Evolutionary conservation across 2,888 invertebrate genomes (phyloP).

Genomic region (Sympetrum striolatum): DNA sequence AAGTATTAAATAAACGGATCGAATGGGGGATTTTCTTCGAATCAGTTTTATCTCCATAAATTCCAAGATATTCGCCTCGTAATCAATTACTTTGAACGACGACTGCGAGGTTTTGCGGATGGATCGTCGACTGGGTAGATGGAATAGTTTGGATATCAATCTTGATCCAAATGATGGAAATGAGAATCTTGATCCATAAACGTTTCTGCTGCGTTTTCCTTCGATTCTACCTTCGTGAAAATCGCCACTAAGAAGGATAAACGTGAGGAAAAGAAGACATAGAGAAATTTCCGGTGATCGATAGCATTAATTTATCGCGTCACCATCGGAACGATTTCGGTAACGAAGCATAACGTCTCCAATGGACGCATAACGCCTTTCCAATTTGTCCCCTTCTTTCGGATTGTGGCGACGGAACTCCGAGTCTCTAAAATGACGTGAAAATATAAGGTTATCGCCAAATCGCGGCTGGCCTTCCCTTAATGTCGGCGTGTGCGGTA

Average conservation of each 20-base stretch:
- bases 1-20: no score
- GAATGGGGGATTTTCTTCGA: no score
- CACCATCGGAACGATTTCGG: constrained; percentile 28
- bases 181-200: background rate
- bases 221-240: background rate
- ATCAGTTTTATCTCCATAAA: background rate
- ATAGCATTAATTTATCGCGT: constrained; percentile 19
- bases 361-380: background rate
- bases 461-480: background rate
- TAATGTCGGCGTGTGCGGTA: background rate
- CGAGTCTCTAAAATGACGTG: background rate
- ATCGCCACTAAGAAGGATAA: background rate
- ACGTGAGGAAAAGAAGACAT: background rate
- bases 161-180: no score
- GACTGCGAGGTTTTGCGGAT: background rate
- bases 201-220: background rate
- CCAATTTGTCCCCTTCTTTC: constrained; percentile 11
- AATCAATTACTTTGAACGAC: background rate
- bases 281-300: background rate
- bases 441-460: background rate
- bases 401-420: background rate
- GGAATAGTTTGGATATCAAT: background rate
- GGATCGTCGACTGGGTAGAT: background rate
- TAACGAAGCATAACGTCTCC: constrained; percentile 30
- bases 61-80: background rate